These are phyloP conservation scores for Paracanthobrama guichenoti DNA, from an alignment of 2,113 vertebrate species.

Conservation along the genomic window DNA sequence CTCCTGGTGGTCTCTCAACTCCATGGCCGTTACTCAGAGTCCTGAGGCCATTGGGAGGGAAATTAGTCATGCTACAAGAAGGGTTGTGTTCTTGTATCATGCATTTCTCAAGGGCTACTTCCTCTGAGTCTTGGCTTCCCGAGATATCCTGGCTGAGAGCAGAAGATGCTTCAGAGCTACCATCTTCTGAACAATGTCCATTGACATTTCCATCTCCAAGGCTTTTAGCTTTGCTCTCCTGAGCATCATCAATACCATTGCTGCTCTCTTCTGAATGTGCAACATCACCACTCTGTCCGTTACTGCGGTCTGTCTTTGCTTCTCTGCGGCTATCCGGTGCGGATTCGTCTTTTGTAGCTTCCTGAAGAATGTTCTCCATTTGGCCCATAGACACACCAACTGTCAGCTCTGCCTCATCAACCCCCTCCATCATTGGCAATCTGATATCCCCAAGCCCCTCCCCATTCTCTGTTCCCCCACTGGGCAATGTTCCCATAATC, in stretches of 20 bases:
- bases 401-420: slow-evolving; percentile 81
- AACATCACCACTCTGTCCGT: not conserved
- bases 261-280: slow-evolving; percentile 19
- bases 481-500: slow-evolving; percentile 49
- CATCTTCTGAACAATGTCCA: slow-evolving; percentile 58
- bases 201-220: slow-evolving; percentile 34
- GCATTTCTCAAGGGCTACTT: slow-evolving; percentile 46
- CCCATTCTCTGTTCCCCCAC: slow-evolving; percentile 66
- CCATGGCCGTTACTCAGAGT: slow-evolving; percentile 68
- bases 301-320: slow-evolving; percentile 10
- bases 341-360: slow-evolving; percentile 88
- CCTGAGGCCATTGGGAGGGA: slow-evolving; percentile 54
- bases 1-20: slow-evolving; percentile 33
- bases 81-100: slow-evolving; percentile 40
- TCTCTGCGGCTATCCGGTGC: slow-evolving; percentile 57
- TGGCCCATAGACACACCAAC: slow-evolving; percentile 88
- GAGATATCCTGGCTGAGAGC: slow-evolving; percentile 36
- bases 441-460: slow-evolving; percentile 61
- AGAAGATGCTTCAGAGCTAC: not conserved
- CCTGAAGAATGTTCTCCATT: slow-evolving; percentile 95
- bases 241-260: slow-evolving; percentile 13
- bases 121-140: slow-evolving; percentile 36
- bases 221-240: not conserved
- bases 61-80: not conserved
- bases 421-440: slow-evolving; percentile 44